Base-by-base conservation (phyloP, 2,888 invertebrate species). In the Caenorhabditis becei region DNA sequence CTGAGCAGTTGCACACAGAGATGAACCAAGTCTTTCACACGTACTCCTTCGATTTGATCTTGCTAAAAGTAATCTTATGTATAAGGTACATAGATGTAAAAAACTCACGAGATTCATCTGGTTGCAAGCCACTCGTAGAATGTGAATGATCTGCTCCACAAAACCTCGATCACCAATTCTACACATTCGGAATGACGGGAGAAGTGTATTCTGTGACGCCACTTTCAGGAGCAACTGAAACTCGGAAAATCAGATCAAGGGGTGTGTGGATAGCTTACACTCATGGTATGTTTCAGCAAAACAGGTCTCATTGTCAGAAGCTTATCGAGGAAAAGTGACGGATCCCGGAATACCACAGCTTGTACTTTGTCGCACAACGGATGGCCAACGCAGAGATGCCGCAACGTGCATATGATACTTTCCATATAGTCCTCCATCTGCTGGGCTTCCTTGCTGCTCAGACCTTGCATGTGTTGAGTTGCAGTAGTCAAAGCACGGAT, bases 281-380 rank as follows among this genome's bases (percentile, higher is more conserved):
- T 78, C n/a, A 90, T 44, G 0, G 90, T 88, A 32, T 84, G 81
- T 61, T 84, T 83, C 24, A 90, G 74, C 23, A 90, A 58, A 1
- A 84, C 83, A 0, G 88, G 88, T 53, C 89, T 56, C 85, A 88
- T 87, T 8, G 79, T 59, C 16, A 80, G 14, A 1, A 90, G 51
- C 32, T 86, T 86, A 18, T 84, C 82, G 8, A 89, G 78, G 18
- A 88, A 80, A 14, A 88, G n/a, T 1, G 78, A 58, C 10, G 82
- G 67, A 23, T 83, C 65, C n/a, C 63, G 62, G 35, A 86, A 77
- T 1, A 81, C 72, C 24, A 59, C 26, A 16, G 63, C 47, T 59
- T 88, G 88, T 7, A 86, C 88, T 47, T 82, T 83, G 10, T 80
- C 79, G 10, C 41, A 77, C 37, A 77, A 67, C 0, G 75, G 51